These are phyloP conservation scores for Chitala chitala DNA, from an alignment of 2,113 vertebrate species.

Conservation along the genomic window DNA sequence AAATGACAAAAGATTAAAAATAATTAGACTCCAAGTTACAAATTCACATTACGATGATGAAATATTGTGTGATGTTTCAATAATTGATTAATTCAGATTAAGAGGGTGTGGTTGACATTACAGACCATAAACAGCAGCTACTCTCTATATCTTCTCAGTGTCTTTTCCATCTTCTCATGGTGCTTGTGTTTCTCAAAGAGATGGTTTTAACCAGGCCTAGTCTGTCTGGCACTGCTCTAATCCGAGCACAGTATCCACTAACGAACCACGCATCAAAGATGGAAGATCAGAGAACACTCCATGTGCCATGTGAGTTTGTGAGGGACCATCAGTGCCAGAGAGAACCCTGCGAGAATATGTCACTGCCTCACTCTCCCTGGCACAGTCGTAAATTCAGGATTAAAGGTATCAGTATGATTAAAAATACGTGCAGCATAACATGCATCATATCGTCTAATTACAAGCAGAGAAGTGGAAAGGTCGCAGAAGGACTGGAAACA, in stretches of 20 bases:
- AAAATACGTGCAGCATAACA: slow-evolving; percentile 36
- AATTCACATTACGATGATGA: too few relatives aligned
- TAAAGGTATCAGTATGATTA: slow-evolving; percentile 56
- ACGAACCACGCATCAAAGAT: slow-evolving; percentile 11
- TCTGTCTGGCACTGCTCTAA: background rate
- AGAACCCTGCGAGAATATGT: slow-evolving; percentile 43
- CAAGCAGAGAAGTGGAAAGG: background rate
- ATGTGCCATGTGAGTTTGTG: slow-evolving; percentile 14
- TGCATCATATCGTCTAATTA: slow-evolving; percentile 16
- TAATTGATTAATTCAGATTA: background rate
- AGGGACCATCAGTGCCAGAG: background rate
- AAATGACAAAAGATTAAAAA: too few relatives aligned
- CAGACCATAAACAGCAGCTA: background rate
- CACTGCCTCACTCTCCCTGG: slow-evolving; percentile 47
- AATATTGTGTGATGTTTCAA: background rate
- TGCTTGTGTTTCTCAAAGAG: background rate
- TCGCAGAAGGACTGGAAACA: background rate
- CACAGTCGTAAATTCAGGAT: slow-evolving; percentile 51
- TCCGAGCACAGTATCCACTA: background rate
- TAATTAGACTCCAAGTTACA: too few relatives aligned
- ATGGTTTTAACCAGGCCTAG: background rate
- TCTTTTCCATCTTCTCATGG: background rate
- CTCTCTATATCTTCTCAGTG: background rate
- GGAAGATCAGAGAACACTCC: background rate
- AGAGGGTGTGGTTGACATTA: background rate